Evolutionary conservation across 2,797 vertebrate genomes (phyloP).

Genomic region (Pampus argenteus): DNA sequence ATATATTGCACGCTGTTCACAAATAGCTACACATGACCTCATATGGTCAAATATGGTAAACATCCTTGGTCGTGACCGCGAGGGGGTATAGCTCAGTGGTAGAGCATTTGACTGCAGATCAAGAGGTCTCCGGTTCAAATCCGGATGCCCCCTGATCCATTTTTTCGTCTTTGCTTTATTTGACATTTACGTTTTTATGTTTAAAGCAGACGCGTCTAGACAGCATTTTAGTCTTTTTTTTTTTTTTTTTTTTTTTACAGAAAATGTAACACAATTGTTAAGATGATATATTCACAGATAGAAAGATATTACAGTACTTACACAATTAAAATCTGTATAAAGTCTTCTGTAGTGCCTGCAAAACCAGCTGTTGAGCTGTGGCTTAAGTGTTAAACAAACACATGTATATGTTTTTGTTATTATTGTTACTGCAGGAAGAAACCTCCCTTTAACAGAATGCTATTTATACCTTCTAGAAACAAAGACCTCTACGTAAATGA

Average conservation of each 20-base stretch:
- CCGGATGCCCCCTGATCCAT: conserved; percentile 67
- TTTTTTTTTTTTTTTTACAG: too few relatives aligned
- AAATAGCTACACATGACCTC: too few relatives aligned
- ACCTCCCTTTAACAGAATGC: not conserved
- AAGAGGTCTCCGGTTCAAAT: conserved; percentile 79
- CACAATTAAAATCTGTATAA: not conserved
- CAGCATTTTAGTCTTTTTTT: too few relatives aligned
- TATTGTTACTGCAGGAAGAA: not conserved
- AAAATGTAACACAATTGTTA: too few relatives aligned
- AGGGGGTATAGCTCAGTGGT: conserved; percentile 81
- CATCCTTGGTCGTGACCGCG: too few relatives aligned
- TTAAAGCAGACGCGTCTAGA: not conserved
- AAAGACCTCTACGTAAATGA: not conserved
- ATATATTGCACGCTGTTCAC: too few relatives aligned
- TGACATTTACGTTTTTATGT: accelerated
- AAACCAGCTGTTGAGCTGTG: not conserved
- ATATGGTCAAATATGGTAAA: too few relatives aligned
- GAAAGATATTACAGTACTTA: not conserved
- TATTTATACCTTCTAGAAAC: not conserved
- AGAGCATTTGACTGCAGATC: conserved; percentile 80
- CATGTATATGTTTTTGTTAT: not conserved
- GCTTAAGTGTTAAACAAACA: not conserved
- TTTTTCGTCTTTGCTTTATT: accelerated
- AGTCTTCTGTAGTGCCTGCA: not conserved
- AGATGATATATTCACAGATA: not conserved